A percentile compares a stretch with the other conserved stretches of the same genome.
phyloP scores from a whole-genome alignment of 2,888 invertebrate genomes.

The Eristalis intricaria region DNA sequence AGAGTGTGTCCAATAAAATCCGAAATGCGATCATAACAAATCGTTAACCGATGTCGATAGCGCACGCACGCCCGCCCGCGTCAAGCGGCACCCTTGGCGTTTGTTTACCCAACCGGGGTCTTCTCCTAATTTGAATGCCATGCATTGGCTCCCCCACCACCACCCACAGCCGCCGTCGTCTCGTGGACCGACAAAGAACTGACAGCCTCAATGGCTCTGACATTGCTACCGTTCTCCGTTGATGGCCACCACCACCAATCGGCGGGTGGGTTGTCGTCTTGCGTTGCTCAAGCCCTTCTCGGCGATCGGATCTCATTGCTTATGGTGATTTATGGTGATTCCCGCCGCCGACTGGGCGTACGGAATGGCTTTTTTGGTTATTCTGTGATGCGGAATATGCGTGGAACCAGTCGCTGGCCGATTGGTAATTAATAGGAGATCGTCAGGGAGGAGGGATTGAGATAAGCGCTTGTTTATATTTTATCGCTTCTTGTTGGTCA shows the following conservation, averaged over 20 bases:
- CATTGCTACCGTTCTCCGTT: not conserved
- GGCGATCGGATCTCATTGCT: not conserved
- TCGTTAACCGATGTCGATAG: constrained; percentile 16
- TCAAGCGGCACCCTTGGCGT: not conserved
- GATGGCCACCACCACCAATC: not conserved
- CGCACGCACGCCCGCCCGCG: not conserved
- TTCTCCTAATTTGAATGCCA: not conserved
- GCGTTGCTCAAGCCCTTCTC: not conserved
- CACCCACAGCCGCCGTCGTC: not conserved
- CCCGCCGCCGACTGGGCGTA: not conserved
- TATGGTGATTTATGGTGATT: not conserved
- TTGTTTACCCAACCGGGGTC: not conserved
- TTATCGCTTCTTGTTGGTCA: not conserved
- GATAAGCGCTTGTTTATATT: not conserved
- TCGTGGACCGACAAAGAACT: not conserved
- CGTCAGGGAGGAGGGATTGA: not conserved
- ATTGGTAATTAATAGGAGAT: not conserved
- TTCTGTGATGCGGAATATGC: not conserved
- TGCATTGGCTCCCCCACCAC: not conserved
- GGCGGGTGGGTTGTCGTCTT: not conserved
- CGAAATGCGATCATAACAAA: constrained; percentile 22
- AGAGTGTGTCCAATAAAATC: constrained; percentile 2
- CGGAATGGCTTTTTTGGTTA: too few species aligned
- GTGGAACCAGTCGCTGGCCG: not conserved
- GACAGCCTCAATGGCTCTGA: not conserved